Evolutionary conservation across 30 jellyfish, hydroid and myxozoan genomes (phyloP), one percentile per base, ranked within the genome.

Genomic region (Sanderia malayensis): DNA sequence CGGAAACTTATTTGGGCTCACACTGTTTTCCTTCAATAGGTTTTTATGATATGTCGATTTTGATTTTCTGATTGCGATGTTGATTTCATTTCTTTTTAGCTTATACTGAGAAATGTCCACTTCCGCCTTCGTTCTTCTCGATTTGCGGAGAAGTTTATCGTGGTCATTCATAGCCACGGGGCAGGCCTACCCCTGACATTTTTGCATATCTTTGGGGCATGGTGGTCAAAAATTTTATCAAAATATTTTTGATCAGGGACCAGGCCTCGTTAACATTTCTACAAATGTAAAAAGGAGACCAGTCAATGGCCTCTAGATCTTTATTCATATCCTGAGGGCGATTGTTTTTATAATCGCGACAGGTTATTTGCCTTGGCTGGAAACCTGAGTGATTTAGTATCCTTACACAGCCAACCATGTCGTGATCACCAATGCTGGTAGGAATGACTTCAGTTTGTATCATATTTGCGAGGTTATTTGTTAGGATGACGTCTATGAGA

Each of bases 161-260:
- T 80, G 61, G 28, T 30, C 80, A 65, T 73, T 73, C 77, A 73
- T 73, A 58, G 86, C 86, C 86, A 73, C 18, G 86, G 86, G 19
- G 80, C 31, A 19, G 80, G 80, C 47, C 31, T 27, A 13, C 78
- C 86, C 65, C 65, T 73, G 0, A 73, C 77, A 18, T 20, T 73
- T 33, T 73, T 73, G 65, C 8, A 4, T 20, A 73, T 58, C 53
- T 15, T 58, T 55, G 55, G 55, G 55, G 55, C 55, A 41, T 41
- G 55, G 37, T 27, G 28, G 60, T 58, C 8, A 11, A 24, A 2
- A 41, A 19, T 29, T 30, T 19, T 2, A 4, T 41, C 7, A 31
- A 22, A n/a, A 15, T 2, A 49, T 41, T 33, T 31, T 2, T 67
- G 32, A 31, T 10, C 7, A 31, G 11, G 1, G 33, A 22, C 79